Evolutionary conservation across 2,797 vertebrate species (phyloP).

Genomic region (Oryzias sinensis): DNA sequence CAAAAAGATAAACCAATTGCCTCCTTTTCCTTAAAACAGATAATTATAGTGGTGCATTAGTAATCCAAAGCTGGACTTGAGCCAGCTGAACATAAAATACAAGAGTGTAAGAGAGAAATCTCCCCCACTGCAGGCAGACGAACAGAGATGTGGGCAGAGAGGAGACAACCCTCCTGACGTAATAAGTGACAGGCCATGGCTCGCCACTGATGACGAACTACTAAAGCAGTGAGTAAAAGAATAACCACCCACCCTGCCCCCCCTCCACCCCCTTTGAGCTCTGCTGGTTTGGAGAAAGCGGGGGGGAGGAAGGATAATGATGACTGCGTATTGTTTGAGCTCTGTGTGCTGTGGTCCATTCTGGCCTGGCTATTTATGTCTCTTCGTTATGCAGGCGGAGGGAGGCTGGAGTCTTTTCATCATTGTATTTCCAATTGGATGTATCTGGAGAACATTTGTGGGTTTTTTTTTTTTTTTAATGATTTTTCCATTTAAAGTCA

Average conservation of each 20-base stretch:
- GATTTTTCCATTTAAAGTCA: conserved; percentile 24
- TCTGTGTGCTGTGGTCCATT: conserved; percentile 53
- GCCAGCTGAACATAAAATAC: conserved; percentile 35
- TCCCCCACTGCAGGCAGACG: conserved; percentile 28
- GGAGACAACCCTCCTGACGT: conserved; percentile 44
- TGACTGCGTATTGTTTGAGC: conserved; percentile 71
- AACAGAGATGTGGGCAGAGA: conserved; percentile 37
- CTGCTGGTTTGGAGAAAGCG: conserved; percentile 51
- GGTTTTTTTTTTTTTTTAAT: conserved; percentile 10
- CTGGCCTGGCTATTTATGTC: conserved; percentile 71
- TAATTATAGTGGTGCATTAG: no score
- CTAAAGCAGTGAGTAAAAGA: conserved; percentile 60
- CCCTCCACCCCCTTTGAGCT: conserved; percentile 14
- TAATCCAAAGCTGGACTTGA: neutral
- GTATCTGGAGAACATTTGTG: conserved; percentile 23
- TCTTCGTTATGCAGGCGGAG: conserved; percentile 59
- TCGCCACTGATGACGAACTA: conserved; percentile 53
- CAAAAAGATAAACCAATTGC: no score
- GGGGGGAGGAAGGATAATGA: conserved; percentile 59
- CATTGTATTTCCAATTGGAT: conserved; percentile 44
- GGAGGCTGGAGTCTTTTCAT: conserved; percentile 58
- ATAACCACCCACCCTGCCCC: conserved; percentile 16
- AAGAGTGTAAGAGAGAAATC: conserved; percentile 19
- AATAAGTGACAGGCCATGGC: conserved; percentile 41
- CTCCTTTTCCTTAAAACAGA: no score